Conservation (phyloP, 2,113 vertebrate species). For the Heterocephalus glaber region DNA sequence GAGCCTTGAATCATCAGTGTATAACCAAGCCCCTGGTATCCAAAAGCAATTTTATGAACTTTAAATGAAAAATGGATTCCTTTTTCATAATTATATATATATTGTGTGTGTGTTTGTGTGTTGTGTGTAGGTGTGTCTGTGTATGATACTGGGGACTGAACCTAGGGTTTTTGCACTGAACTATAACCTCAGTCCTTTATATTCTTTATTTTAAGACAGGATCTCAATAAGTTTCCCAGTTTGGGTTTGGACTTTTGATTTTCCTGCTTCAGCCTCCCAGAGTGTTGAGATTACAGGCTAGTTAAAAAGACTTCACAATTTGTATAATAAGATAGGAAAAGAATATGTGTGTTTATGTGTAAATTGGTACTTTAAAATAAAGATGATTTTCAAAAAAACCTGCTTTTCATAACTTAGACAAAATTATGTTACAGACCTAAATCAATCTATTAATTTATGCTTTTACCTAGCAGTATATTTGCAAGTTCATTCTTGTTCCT, state of each 20-base stretch:
- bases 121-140: not conserved
- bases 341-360: not conserved
- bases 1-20: not conserved
- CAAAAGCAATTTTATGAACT: not conserved
- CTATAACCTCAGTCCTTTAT: not conserved
- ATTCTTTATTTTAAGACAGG: not conserved
- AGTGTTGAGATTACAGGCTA: not conserved
- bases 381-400: not conserved
- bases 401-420: not conserved
- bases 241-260: not conserved
- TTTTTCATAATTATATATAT: not conserved
- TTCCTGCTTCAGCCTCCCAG: not conserved
- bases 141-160: not conserved
- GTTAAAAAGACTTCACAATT: not conserved
- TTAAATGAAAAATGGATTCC: not conserved
- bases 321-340: not conserved
- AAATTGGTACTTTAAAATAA: not conserved
- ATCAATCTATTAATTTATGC: not conserved
- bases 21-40: not conserved
- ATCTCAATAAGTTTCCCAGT: not conserved
- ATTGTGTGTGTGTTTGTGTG: not conserved
- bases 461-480: not conserved
- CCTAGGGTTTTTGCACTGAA: not conserved
- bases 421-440: not conserved
- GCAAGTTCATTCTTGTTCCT: not conserved